Evolutionary conservation across 2,113 vertebrate genomes (phyloP), one percentile per base, ranked within the genome.

Genomic region (Terrapene triunguis): DNA sequence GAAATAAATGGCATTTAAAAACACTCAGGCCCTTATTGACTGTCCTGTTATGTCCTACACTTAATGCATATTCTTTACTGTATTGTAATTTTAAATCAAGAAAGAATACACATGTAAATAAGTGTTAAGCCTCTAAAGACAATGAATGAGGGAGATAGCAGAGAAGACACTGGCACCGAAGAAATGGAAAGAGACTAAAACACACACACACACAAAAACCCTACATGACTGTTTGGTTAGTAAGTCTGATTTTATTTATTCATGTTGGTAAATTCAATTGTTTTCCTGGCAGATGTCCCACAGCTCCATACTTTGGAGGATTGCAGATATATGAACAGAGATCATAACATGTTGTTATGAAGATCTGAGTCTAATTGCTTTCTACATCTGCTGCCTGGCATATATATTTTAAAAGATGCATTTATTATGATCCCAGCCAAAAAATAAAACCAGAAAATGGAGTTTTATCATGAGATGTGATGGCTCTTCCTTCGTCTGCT

Each of bases 81-180:
- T 35, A 76, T 11, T 38, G 10, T 0, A 0, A n/a, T 72, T n/a
- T 69, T n/a, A n/a, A 69, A 69, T 69, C 32, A 19, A n/a, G 65
- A 21, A 69, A 82, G 42, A 89, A 72, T 32, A 5, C 78, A 85
- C 65, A 17, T 14, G 17, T 32, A 48, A 32, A 54, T 76, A 69
- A 81, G 14, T 47, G 5, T 16, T 9, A 38, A 8, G 35, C 85
- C 32, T 19, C 47, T 59, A 87, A 55, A 6, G n/a, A 80, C 7
- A 54, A 19, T 2, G 16, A 44, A 74, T 62, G 79, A 10, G 12
- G 48, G 16, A 54, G 13, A 50, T 2, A 51, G 1, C 0, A 2
- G 12, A 32, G 10, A 27, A 2, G 35, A 59, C 25, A 27, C 11
- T 62, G 27, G 3, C 21, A 35, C 57, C 84, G n/a, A 82, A 6